These are phyloP conservation scores for Pangasius larnaudii DNA, from an alignment of 2,797 vertebrate genomes.

Conservation along the genomic window DNA sequence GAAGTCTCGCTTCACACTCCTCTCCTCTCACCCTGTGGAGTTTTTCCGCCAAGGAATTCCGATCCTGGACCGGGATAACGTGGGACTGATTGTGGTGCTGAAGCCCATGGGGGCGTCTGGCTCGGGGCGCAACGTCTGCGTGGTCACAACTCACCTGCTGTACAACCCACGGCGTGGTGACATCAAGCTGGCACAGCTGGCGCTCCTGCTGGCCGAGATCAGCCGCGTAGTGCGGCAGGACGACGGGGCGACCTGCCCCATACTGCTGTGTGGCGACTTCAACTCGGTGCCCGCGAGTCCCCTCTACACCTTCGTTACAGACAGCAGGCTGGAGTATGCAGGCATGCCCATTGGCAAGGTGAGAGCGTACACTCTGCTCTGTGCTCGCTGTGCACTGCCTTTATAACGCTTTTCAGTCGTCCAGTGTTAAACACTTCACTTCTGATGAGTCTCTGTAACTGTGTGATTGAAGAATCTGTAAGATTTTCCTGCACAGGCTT, in stretches of 20 bases:
- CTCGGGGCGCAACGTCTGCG: slow-evolving; percentile 71
- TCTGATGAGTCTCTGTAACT: neutral
- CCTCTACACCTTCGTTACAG: slow-evolving; percentile 87
- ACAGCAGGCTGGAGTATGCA: slow-evolving; percentile 83
- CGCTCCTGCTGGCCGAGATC: slow-evolving; percentile 92
- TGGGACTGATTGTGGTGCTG: slow-evolving; percentile 89
- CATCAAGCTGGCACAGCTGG: slow-evolving; percentile 92
- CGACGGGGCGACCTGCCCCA: slow-evolving; percentile 79
- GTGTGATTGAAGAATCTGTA: neutral
- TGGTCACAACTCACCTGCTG: slow-evolving; percentile 94
- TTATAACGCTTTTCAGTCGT: neutral
- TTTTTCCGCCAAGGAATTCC: slow-evolving; percentile 84
- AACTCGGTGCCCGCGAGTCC: slow-evolving; percentile 94
- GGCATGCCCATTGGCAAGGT: slow-evolving; percentile 87
- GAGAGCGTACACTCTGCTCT: slow-evolving; percentile 33
- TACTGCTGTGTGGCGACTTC: slow-evolving; percentile 93
- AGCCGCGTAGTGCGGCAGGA: slow-evolving; percentile 73
- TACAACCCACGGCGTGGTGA: slow-evolving; percentile 95
- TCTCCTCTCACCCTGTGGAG: slow-evolving; percentile 87
- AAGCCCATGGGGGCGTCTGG: slow-evolving; percentile 66
- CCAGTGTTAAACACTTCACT: neutral
- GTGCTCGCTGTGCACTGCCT: too few species aligned
- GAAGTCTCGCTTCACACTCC: slow-evolving; percentile 83
- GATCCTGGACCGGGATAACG: slow-evolving; percentile 92
- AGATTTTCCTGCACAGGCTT: neutral